Evolutionary conservation across 2,888 invertebrate genomes (phyloP), one percentile per base, ranked within the genome.

Genomic region (Sphinx pinastri): DNA sequence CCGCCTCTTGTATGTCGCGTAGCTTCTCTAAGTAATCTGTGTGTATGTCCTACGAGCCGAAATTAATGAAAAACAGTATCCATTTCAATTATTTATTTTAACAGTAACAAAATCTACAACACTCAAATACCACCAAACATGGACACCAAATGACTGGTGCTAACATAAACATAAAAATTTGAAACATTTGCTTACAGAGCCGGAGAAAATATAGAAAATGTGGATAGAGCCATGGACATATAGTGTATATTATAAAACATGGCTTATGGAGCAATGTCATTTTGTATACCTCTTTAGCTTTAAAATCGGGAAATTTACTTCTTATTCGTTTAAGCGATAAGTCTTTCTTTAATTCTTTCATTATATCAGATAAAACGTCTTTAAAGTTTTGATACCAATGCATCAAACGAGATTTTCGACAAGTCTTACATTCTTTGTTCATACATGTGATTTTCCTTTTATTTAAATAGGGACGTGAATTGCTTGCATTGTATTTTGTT

Each of bases 191-290:
- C 16, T 47, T 63, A 63, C 47, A 49, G 13, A 19, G 7, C 8
- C 19, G 16, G 19, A 63, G 3, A 63, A 63, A 19, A 63, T 59
- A 16, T 31, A 51, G 14, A 60, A 59, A 69, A 38, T 69, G 47
- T 60, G 69, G 58, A 51, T 59, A 69, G 25, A 69, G 11, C 60
- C 58, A 69, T 59, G 69, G 59, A 59, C 69, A 69, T 49, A 60
- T 25, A 16, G 49, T 63, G 47, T 63, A 63, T 7, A 63, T 19
- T 63, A 47, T 63, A 19, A 49, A 63, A 13, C 47, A 63, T 2
- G 63, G 63, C 49, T 13, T 47, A 16, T 47, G 63, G 13, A 13
- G 13, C 49, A 63, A 19, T 8, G 63, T 63, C 49, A 63, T 63
- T 47, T 19, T 19, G 13, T 63, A 63, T 8, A 63, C 7, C 11